Base-by-base conservation (phyloP, 2,888 invertebrate genomes). In the Pantelozetes paolii region DNA sequence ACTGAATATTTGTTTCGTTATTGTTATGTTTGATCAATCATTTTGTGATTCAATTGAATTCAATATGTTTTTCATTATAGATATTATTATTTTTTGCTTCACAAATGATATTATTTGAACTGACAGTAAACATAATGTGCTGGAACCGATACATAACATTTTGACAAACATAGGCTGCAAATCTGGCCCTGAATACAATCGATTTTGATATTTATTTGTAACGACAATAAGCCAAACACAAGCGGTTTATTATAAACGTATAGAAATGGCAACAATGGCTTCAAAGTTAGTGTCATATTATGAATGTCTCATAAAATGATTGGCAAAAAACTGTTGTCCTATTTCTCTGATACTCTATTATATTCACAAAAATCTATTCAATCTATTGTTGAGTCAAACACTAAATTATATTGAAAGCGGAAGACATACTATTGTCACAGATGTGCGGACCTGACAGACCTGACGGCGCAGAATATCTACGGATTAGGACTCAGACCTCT, bases 401-500 rank as follows among this genome's bases (percentile, higher is more conserved):
- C 11, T 62, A 62, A 62, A 62, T 30, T 62, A 62, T 62, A 15
- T 18, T 6, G 30, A 62, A 62, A 62, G 32, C 54, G 62, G 62
- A 62, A 62, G 62, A 62, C n/a, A 62, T 32, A 62, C 32, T 62
- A 62, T 62, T 62, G 62, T 62, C 62, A 62, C 62, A 62, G 62
- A 62, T 62, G 62, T 62, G 62, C 62, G n/a, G n/a, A n/a, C n/a
- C n/a, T n/a, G n/a, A n/a, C n/a, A 30, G 62, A 62, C 62, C 6
- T 62, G 62, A 30, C 62, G 15, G 32, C 8, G 23, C 28, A 57
- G 57, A 57, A 57, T 23, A 23, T 23, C 23, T 2, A 15, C 26
- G 57, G 57, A 62, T 62, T 62, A 62, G 26, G 6, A 23, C 23
- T 57, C 23, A 62, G 2, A 28, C 8, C 23, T 23, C 8, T 18